phyloP scores from a whole-genome alignment of 2,888 invertebrate species.

The Capitulum mitella region DNA sequence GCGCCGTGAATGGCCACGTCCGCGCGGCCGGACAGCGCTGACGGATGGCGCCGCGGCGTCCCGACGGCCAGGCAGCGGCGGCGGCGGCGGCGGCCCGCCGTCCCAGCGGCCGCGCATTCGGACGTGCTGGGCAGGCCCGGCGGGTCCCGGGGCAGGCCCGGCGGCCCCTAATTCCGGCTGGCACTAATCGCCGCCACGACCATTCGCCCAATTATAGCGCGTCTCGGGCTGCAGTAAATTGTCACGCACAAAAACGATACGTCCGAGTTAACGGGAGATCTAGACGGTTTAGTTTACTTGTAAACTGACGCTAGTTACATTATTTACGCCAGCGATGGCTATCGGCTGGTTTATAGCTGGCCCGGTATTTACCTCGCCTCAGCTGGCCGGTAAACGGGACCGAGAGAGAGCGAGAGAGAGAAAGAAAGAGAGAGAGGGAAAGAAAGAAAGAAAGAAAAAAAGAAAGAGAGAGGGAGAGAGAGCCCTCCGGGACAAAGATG shows the following conservation, averaged over 20 bases:
- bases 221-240: not conserved
- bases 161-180: not conserved
- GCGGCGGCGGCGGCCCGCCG: not conserved
- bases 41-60: not conserved
- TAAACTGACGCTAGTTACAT: constrained; percentile 6
- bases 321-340: not conserved
- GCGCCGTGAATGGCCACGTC: not conserved
- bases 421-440: too few species aligned
- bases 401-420: too few species aligned
- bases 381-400: too few species aligned
- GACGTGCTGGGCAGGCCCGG: not conserved
- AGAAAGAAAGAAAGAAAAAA: too few species aligned
- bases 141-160: not conserved
- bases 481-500: too few species aligned
- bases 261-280: constrained; percentile 1
- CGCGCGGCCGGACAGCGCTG: not conserved
- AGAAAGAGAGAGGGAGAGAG: too few species aligned
- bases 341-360: not conserved
- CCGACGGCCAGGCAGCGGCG: not conserved
- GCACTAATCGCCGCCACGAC: not conserved
- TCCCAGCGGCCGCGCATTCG: too few species aligned
- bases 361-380: too few species aligned
- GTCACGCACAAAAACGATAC: not conserved
- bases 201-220: not conserved
- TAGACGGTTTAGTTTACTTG: constrained; percentile 22